Conservation (phyloP, 2,113 vertebrate species). For the Aphelocoma coerulescens region DNA sequence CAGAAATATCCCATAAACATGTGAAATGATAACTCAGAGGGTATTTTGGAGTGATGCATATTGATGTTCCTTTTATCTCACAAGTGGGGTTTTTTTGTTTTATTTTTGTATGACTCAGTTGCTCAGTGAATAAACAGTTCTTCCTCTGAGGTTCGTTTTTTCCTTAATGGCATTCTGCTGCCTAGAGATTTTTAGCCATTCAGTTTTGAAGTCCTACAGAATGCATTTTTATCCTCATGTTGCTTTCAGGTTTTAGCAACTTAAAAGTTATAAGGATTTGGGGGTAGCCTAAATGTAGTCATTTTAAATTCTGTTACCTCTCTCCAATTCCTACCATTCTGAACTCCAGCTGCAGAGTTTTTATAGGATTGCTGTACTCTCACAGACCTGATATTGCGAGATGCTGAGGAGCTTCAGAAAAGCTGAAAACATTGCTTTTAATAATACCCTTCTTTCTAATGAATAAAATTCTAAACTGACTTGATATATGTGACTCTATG, state of each 20-base stretch:
- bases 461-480: neutral
- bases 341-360: neutral
- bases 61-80: neutral
- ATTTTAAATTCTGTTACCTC: neutral
- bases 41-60: neutral
- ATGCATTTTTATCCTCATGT: neutral
- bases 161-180: neutral
- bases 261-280: neutral
- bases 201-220: neutral
- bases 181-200: neutral
- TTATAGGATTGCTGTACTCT: neutral
- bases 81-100: too few relatives aligned
- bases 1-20: neutral
- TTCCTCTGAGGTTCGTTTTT: neutral
- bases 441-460: neutral
- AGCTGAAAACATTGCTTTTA: neutral
- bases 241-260: neutral
- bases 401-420: neutral
- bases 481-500: neutral
- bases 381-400: neutral
- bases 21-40: neutral
- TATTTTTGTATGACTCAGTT: neutral
- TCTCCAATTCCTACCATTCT: neutral
- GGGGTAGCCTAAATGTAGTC: neutral
- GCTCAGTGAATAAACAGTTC: neutral